Evolutionary conservation across 2,113 vertebrate genomes (phyloP), one percentile per base, ranked within the genome.

Genomic region (Gracilinanus agilis): DNA sequence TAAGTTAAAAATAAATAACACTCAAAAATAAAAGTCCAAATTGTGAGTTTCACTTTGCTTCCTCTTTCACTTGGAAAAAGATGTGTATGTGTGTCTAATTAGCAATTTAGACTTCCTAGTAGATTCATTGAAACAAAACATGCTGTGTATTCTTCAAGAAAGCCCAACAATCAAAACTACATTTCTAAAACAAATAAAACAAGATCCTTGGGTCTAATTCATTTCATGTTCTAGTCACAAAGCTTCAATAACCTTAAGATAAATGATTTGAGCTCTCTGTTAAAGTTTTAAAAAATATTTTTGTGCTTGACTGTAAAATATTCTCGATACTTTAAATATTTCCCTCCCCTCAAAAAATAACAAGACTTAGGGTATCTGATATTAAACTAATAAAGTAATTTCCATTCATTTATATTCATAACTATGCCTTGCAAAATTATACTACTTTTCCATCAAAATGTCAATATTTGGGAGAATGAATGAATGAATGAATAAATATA

Each of bases 1-100:
- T 98, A 98, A 98, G 96, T 98, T 98, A 98, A 97, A 94, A 97
- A 99, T 99, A 98, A 98, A 98, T 99, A 98, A 98, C 93, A 97
- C 96, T 97, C 93, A 98, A 98, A 98, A 98, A 98, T 98, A 98
- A 98, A 98, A 95, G 92, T 96, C 94, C 49, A 90, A 93, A 89
- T 96, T 97, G 54, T 97, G 95, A 96, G 91, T 90, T 97, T 49
- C 98, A 96, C 93, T 98, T 96, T 98, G 58, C 96, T 95, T 97
- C 94, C 89, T 90, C 67, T 96, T 56, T 91, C 93, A 90, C 92
- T 94, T 96, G 97, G 96, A 97, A 95, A 98, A 98, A 98, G 98
- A 98, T 98, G 98, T 96, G 97, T 90, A 98, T 98, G 96, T 97
- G 61, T 97, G 95, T 95, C 19, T 93, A 97, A 91, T 91, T 96